Conservation (phyloP, 2,797 vertebrate species). For the Girardinus metallicus region DNA sequence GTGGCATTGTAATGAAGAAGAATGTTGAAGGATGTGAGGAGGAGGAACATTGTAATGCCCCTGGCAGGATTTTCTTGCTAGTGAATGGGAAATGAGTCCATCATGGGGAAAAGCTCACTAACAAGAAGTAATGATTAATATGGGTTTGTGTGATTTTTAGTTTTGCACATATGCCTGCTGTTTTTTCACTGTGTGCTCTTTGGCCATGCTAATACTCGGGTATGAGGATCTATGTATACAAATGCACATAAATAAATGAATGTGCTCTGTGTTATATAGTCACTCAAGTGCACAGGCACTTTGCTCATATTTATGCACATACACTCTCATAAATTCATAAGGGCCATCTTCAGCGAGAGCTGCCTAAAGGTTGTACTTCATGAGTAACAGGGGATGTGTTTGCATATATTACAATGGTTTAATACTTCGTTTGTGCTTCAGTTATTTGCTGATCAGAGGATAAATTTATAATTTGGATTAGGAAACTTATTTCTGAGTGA, state of each 20-base stretch:
- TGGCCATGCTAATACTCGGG: slow-evolving; percentile 12
- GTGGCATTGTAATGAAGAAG: slow-evolving; percentile 66
- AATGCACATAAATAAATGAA: slow-evolving; percentile 24
- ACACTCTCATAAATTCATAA: slow-evolving; percentile 5
- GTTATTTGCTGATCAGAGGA: slow-evolving; percentile 1
- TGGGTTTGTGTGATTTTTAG: slow-evolving; percentile 34
- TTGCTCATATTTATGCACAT: slow-evolving; percentile 3
- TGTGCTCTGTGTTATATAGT: not conserved
- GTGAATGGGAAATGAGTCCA: slow-evolving; percentile 64
- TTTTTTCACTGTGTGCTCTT: slow-evolving; percentile 24
- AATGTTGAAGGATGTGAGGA: slow-evolving; percentile 55
- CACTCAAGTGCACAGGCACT: slow-evolving; percentile 20
- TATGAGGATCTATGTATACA: slow-evolving; percentile 28
- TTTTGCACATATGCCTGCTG: slow-evolving; percentile 24
- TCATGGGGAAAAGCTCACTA: slow-evolving; percentile 38
- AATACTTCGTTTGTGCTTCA: slow-evolving; percentile 9
- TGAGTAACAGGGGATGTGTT: not conserved
- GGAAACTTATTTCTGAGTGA: slow-evolving; percentile 8
- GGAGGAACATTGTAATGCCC: slow-evolving; percentile 60
- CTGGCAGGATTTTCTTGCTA: slow-evolving; percentile 43
- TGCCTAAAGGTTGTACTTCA: slow-evolving; percentile 11
- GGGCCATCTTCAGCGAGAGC: slow-evolving; percentile 10
- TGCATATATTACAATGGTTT: slow-evolving; percentile 5
- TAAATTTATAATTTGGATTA: slow-evolving; percentile 1
- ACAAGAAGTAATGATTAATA: slow-evolving; percentile 65